Base-by-base conservation (phyloP, 2,888 invertebrate genomes). In the Tipula lateralis region DNA sequence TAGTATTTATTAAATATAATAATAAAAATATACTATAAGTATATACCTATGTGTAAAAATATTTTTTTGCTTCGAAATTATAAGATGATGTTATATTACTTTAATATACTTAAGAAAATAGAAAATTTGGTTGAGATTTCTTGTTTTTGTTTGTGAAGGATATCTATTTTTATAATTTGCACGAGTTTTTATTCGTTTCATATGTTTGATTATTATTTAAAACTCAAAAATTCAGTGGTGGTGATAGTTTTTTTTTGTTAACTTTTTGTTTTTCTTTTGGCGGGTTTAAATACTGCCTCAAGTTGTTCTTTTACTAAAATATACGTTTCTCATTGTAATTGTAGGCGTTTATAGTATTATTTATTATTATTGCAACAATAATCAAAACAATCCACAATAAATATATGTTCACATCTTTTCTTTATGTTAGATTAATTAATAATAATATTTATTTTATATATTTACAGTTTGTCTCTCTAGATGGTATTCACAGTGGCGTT, bases 401-500 rank as follows among this genome's bases (percentile, higher is more conserved):
- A n/a, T 44, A 44, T 44, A 44, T 13, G 2, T n/a, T n/a, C 80
- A 80, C 29, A 29, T 13, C 5, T 80, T 29, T 29, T 80, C 9
- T 82, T 30, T 30, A 6, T 82, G 30, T 82, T 30, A n/a, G 6
- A 82, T 16, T 82, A n/a, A 44, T 44, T 24, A 66, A 66, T n/a
- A 66, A 66, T 24, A 66, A 66, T 24, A 66, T 24, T 85, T 50
- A 13, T 83, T 83, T 83, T 83, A 9, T 83, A 34, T 36, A 83
- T 24, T 29, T 50, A 13, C 93, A 96, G 96, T 94, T 95, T 92
- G 94, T 94, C 87, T 93, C 95, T 90, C 92, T 96, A 90, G 96
- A 96, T 92, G 95, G 96, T 88, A 92, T 96, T 90, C 95, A 95
- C 91, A 95, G 95, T 90, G 96, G 96, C 88, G 96, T 97, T 88